phyloP scores from a whole-genome alignment of 2,888 invertebrate species.

The Pollenia angustigena region DNA sequence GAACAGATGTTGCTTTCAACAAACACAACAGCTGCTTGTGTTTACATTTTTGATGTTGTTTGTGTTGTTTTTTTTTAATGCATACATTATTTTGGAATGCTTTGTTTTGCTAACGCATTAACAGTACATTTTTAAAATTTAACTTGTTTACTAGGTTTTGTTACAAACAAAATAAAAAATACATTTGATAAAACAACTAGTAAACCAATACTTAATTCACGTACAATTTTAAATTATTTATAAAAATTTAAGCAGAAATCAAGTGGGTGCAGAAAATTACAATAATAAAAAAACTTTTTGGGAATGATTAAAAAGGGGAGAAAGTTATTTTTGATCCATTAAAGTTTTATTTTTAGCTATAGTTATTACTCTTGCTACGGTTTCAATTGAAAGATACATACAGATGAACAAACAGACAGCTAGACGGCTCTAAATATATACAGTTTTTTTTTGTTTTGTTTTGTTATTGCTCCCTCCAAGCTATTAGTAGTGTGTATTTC shows the following conservation, averaged over 20 bases:
- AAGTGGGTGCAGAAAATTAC: not conserved
- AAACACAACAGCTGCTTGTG: constrained; percentile 27
- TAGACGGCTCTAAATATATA: not conserved
- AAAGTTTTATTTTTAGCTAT: constrained; percentile 34
- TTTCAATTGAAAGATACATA: constrained; percentile 1
- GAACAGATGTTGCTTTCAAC: not conserved
- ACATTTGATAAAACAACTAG: not conserved
- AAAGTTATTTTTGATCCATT: constrained; percentile 67
- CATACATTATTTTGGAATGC: not conserved
- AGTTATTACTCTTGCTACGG: not conserved
- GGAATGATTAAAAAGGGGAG: constrained; percentile 14
- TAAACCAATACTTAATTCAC: not conserved
- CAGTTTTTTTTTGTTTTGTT: constrained; percentile 22
- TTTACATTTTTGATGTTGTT: constrained; percentile 18
- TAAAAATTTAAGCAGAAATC: not conserved
- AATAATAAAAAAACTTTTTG: not conserved
- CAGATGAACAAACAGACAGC: not conserved
- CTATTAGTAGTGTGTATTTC: too few species aligned
- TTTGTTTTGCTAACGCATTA: constrained; percentile 25
- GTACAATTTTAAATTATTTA: constrained; percentile 4
- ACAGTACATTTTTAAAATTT: constrained; percentile 1
- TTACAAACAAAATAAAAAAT: not conserved
- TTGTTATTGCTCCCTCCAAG: too few species aligned
- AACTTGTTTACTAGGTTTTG: constrained; percentile 12
- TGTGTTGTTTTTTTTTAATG: constrained; percentile 5